Percentiles rank a stretch among this genome's conserved stretches.
These are phyloP conservation scores for Disparrhopalites patrizii DNA, from an alignment of 2,888 invertebrate genomes.

Conservation along the genomic window DNA sequence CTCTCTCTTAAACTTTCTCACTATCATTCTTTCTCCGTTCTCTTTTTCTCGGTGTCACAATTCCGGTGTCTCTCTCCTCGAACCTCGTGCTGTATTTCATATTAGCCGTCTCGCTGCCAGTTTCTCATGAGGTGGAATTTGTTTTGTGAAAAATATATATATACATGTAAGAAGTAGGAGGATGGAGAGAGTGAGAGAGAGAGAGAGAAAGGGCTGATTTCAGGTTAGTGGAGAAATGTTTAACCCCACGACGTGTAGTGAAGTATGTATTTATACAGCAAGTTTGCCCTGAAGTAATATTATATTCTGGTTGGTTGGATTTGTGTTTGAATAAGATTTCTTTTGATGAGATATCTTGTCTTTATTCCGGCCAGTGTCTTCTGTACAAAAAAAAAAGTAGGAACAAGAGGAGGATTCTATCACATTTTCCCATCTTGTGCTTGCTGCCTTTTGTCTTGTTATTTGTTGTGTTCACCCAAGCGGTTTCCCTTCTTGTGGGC, in stretches of 20 bases:
- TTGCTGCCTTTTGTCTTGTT: slow-evolving; percentile 36
- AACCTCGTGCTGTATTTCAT: too few relatives aligned
- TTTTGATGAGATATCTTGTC: slow-evolving; percentile 38
- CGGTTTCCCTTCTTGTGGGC: slow-evolving; percentile 39
- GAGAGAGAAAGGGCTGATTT: slow-evolving; percentile 28
- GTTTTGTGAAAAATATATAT: too few relatives aligned
- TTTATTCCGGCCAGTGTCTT: slow-evolving; percentile 28
- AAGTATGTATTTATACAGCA: too few relatives aligned
- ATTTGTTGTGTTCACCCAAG: slow-evolving; percentile 39
- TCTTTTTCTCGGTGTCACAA: too few relatives aligned
- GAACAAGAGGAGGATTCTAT: slow-evolving; percentile 28
- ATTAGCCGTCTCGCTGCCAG: too few relatives aligned
- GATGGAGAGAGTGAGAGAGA: too few relatives aligned
- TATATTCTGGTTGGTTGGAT: slow-evolving; percentile 41
- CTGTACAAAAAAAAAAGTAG: slow-evolving; percentile 18
- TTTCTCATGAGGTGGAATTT: too few relatives aligned
- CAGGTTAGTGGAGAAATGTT: slow-evolving; percentile 33
- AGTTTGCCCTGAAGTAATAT: slow-evolving; percentile 40
- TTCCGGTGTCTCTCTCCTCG: too few relatives aligned
- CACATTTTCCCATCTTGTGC: slow-evolving; percentile 35
- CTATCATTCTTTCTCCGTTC: too few relatives aligned
- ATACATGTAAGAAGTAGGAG: slow-evolving; percentile 12
- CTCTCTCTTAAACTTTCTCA: too few relatives aligned
- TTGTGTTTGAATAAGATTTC: slow-evolving; percentile 43
- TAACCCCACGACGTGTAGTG: slow-evolving; percentile 24